These are phyloP conservation scores for Pimephales promelas DNA, from an alignment of 2,113 vertebrate genomes.

Conservation along the genomic window DNA sequence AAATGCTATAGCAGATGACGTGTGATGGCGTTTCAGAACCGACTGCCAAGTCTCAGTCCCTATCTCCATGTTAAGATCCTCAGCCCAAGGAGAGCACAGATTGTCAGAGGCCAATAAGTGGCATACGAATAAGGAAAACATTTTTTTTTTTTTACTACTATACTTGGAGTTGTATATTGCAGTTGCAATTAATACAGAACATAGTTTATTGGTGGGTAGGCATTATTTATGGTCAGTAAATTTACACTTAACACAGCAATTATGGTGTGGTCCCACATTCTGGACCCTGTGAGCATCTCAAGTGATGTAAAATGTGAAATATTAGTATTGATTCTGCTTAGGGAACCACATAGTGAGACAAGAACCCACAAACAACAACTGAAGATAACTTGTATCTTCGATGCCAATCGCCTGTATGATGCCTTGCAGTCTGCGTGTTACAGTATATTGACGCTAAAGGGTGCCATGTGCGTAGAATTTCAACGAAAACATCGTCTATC, in stretches of 20 bases:
- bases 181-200: not conserved
- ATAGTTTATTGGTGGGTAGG: not conserved
- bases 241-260: not conserved
- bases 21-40: not conserved
- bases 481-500: too few species aligned
- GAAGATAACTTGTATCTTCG: slow-evolving; percentile 51
- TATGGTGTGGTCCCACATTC: too few species aligned
- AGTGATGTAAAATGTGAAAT: not conserved
- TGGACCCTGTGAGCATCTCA: not conserved
- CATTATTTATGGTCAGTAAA: not conserved
- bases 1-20: not conserved
- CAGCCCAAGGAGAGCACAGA: not conserved
- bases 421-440: too few species aligned
- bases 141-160: not conserved
- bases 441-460: too few species aligned
- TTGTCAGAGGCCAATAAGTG: not conserved
- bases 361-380: not conserved
- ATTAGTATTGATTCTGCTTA: not conserved
- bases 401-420: too few species aligned
- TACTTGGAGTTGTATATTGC: not conserved
- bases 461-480: too few species aligned
- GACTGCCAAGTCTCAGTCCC: not conserved
- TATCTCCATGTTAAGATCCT: not conserved
- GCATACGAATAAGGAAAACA: not conserved
- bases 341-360: not conserved